Evolutionary conservation across 2,888 invertebrate genomes (phyloP).

Genomic region (Leptarthrus brevirostris): DNA sequence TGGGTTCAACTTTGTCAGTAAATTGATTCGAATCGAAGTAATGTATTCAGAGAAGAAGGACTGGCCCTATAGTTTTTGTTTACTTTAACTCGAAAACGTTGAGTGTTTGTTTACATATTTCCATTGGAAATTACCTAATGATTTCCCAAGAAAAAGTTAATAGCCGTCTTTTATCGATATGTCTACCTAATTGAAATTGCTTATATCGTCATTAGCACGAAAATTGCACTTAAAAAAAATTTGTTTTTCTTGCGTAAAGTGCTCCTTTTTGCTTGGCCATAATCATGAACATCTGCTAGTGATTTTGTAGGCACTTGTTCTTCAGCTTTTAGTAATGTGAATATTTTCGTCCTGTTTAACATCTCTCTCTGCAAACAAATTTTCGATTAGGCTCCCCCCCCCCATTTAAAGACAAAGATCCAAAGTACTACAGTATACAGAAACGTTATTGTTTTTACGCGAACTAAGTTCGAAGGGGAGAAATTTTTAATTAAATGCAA

Average conservation of each 20-base stretch:
- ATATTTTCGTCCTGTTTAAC: not conserved
- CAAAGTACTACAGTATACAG: not conserved
- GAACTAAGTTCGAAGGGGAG: not conserved
- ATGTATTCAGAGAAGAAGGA: too few species aligned
- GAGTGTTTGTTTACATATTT: too few species aligned
- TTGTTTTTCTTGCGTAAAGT: not conserved
- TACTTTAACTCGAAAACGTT: too few species aligned
- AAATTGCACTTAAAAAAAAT: not conserved
- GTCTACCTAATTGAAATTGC: too few species aligned
- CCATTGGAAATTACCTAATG: too few species aligned
- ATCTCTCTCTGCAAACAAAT: not conserved
- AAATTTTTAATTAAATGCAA: slow-evolving; percentile 45
- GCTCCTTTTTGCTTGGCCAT: not conserved
- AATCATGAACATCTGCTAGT: not conserved
- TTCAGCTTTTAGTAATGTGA: not conserved
- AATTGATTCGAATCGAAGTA: too few species aligned
- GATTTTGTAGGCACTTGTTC: not conserved
- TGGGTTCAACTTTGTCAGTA: too few species aligned
- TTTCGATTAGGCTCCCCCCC: not conserved
- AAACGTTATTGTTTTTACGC: not conserved
- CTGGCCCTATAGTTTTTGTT: too few species aligned
- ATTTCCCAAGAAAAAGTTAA: too few species aligned
- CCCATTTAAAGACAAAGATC: not conserved
- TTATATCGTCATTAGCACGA: too few species aligned
- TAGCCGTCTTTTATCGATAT: too few species aligned